Percentiles rank a stretch among this genome's conserved stretches.
Conservation (phyloP, 1,140 invertebrate genomes). For the Bombus picipes region DNA sequence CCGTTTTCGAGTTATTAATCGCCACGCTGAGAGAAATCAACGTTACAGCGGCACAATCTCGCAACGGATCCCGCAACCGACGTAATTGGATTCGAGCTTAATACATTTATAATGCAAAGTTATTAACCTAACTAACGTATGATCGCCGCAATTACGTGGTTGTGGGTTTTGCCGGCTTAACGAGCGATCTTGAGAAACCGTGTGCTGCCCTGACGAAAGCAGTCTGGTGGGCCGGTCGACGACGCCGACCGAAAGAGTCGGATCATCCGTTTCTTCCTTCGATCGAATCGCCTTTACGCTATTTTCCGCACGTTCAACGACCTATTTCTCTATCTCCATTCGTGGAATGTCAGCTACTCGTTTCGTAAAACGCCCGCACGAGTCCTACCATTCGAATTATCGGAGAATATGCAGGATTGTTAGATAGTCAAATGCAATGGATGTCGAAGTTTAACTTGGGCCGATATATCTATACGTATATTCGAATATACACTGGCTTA, state of each 20-base stretch:
- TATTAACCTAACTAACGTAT: slow-evolving; percentile 69
- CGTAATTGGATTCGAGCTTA: slow-evolving; percentile 70
- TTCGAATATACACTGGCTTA: too few relatives aligned
- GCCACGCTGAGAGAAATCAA: slow-evolving; percentile 48
- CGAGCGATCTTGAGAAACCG: slow-evolving; percentile 66
- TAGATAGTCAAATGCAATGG: too few relatives aligned
- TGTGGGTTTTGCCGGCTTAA: slow-evolving; percentile 71
- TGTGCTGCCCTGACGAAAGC: slow-evolving; percentile 35
- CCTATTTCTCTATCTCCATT: not conserved
- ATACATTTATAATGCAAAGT: slow-evolving; percentile 74
- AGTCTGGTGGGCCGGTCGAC: not conserved
- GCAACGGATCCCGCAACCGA: slow-evolving; percentile 46
- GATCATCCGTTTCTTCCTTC: slow-evolving; percentile 30
- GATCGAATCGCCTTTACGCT: not conserved
- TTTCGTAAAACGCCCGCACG: slow-evolving; percentile 41
- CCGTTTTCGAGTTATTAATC: slow-evolving; percentile 48
- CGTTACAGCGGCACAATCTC: slow-evolving; percentile 34
- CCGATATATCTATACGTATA: too few relatives aligned
- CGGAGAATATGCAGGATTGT: not conserved
- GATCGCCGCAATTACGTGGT: slow-evolving; percentile 67
- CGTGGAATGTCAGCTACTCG: not conserved
- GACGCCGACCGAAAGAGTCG: slow-evolving; percentile 18
- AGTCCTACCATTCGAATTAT: not conserved
- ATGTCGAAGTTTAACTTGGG: too few relatives aligned
- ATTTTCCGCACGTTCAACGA: not conserved